Base-by-base conservation (phyloP, 2,797 vertebrate genomes). In the Lacerta viridis region DNA sequence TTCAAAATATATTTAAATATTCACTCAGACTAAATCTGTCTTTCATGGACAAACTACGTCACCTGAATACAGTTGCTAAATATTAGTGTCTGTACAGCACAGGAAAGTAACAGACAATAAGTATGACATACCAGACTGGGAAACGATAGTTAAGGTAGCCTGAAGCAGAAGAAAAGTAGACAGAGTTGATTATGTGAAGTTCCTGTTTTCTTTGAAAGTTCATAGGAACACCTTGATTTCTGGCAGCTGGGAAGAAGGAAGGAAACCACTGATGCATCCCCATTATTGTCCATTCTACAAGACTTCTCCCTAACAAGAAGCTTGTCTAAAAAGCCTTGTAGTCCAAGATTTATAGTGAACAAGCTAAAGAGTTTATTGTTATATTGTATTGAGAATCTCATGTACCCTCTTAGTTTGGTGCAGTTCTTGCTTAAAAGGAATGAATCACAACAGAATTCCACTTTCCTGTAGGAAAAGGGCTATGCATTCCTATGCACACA, bases 121-220 rank as follows among this genome's bases (percentile, higher is more conserved):
- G 33, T 29, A 10, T 77, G 46, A 77, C 72, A 74, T 84, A 83
- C 64, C 80, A 78, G 43, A 68, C 25, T 68, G 61, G n/a, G 25
- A 77, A 39, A 77, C 11, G 9, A 23, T 78, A 79, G 76, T 46
- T 78, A 50, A 86, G 55, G 55, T 7, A 74, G 79, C 66, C 69
- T 82, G 86, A 74, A 33, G 55, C 27, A 61, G 68, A 81, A 75
- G 71, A 33, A 75, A 87, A 36, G 55, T 17, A 66, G 64, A 33
- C 20, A 77, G 15, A 25, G 29, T 68, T 74, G 41, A 82, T 74
- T 68, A 46, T 36, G 8, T 76, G 50, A 75, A 71, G 85, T 55
- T 79, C 36, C 25, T n/a, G 78, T 81, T 87, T 74, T 43, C 64
- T 68, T 87, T 69, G 83, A 74, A 84, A 59, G 69, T 23, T 84